These are phyloP conservation scores for Sesia apiformis DNA, from an alignment of 2,888 invertebrate species.

Conservation along the genomic window DNA sequence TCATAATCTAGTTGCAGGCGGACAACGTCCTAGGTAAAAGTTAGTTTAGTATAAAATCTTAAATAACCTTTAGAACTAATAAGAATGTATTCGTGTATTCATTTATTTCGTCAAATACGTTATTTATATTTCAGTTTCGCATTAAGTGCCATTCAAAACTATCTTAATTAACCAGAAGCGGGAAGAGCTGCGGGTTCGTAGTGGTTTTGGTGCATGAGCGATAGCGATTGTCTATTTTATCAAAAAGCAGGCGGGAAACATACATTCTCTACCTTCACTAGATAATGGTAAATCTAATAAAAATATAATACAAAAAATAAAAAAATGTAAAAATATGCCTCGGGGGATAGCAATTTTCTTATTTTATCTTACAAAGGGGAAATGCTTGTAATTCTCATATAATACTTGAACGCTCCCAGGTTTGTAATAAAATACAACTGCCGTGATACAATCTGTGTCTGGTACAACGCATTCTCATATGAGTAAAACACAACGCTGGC, in stretches of 20 bases:
- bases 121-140: conserved; percentile 55
- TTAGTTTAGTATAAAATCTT: not conserved
- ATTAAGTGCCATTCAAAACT: conserved; percentile 66
- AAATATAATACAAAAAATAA: too few species aligned
- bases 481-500: too few species aligned
- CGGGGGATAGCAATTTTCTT: too few species aligned
- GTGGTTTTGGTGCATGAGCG: conserved; percentile 11
- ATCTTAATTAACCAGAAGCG: conserved; percentile 70
- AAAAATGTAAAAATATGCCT: too few species aligned
- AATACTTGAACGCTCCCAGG: too few species aligned
- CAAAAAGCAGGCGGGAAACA: too few species aligned
- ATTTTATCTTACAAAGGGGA: too few species aligned
- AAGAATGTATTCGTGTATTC: not conserved
- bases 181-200: conserved; percentile 30
- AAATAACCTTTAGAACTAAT: not conserved
- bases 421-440: too few species aligned
- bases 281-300: too few species aligned
- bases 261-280: too few species aligned
- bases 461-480: not conserved
- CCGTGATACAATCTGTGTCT: not conserved
- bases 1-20: not conserved
- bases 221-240: conserved; percentile 15
- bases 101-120: too few species aligned
- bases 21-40: not conserved
- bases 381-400: too few species aligned